Conservation (phyloP, 2,113 vertebrate species). For the Hoplias malabaricus region DNA sequence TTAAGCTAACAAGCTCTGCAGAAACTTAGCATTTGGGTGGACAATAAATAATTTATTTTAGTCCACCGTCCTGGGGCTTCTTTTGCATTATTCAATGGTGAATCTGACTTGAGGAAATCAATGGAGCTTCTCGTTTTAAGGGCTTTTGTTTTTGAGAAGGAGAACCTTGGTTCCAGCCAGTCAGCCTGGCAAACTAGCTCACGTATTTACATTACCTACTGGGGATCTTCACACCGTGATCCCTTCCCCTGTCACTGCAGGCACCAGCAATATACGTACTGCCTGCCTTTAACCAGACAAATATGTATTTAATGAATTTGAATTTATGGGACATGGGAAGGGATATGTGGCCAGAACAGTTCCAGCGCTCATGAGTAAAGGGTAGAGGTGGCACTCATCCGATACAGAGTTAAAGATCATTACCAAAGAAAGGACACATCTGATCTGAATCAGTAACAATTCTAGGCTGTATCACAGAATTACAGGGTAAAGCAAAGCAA, state of each 20-base stretch:
- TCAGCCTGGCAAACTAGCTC: not conserved
- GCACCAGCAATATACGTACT: not conserved
- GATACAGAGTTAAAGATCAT: no score
- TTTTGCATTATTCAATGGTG: slow-evolving; percentile 52
- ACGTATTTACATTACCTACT: not conserved
- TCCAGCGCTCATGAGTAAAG: no score
- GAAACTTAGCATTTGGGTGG: slow-evolving; percentile 33
- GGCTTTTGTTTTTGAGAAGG: slow-evolving; percentile 25
- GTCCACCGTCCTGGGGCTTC: slow-evolving; percentile 16
- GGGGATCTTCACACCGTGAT: not conserved
- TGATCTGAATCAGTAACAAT: no score
- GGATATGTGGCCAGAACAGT: not conserved
- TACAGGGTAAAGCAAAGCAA: no score
- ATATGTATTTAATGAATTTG: not conserved
- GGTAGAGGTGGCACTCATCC: no score
- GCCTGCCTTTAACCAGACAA: not conserved
- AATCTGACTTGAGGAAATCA: slow-evolving; percentile 46
- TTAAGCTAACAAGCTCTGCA: slow-evolving; percentile 42
- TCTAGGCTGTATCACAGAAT: no score
- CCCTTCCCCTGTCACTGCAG: not conserved
- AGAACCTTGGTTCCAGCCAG: not conserved
- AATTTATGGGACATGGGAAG: no score
- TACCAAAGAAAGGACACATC: no score
- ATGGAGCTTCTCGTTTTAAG: slow-evolving; percentile 47
- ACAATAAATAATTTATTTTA: slow-evolving; percentile 52